A percentile compares a stretch with the other conserved stretches of the same genome.
phyloP scores from a whole-genome alignment of 2,797 vertebrate species.

The Dallia pectoralis region DNA sequence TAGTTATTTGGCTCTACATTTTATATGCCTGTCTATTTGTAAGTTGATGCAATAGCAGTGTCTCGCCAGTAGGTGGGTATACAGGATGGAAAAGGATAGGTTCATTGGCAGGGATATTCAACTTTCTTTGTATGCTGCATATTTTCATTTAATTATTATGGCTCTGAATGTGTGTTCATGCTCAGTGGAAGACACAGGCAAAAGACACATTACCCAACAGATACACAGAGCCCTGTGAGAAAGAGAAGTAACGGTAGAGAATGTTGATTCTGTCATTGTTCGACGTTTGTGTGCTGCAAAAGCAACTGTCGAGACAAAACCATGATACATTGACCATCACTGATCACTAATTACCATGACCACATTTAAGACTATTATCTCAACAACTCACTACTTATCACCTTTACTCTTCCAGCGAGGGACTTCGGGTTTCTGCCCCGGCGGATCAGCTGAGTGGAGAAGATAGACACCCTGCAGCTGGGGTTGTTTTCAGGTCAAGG shows the following conservation, averaged over 20 bases:
- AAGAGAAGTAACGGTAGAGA: neutral
- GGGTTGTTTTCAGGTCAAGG: slow-evolving; percentile 4
- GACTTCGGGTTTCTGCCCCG: slow-evolving; percentile 39
- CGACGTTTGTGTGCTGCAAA: slow-evolving; percentile 35
- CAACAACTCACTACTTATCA: too few relatives aligned
- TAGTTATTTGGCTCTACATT: too few relatives aligned
- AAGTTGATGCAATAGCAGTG: neutral
- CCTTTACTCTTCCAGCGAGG: slow-evolving; percentile 21
- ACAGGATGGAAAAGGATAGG: neutral
- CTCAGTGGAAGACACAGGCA: slow-evolving; percentile 38
- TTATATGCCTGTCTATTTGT: neutral
- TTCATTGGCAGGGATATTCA: neutral
- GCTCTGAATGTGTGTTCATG: neutral
- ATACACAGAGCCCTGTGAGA: slow-evolving; percentile 5
- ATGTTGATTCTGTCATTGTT: slow-evolving; percentile 20
- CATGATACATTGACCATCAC: neutral
- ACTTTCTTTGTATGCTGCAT: neutral
- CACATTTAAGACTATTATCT: neutral
- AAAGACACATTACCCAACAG: slow-evolving; percentile 10
- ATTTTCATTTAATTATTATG: neutral
- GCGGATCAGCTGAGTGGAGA: slow-evolving; percentile 32
- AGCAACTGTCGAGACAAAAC: slow-evolving; percentile 38
- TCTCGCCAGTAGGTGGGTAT: slow-evolving; percentile 55
- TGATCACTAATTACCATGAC: neutral
- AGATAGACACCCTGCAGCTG: slow-evolving; percentile 36